Evolutionary conservation across 2,113 vertebrate genomes (phyloP).

Genomic region (Cephalopholis sonnerati): DNA sequence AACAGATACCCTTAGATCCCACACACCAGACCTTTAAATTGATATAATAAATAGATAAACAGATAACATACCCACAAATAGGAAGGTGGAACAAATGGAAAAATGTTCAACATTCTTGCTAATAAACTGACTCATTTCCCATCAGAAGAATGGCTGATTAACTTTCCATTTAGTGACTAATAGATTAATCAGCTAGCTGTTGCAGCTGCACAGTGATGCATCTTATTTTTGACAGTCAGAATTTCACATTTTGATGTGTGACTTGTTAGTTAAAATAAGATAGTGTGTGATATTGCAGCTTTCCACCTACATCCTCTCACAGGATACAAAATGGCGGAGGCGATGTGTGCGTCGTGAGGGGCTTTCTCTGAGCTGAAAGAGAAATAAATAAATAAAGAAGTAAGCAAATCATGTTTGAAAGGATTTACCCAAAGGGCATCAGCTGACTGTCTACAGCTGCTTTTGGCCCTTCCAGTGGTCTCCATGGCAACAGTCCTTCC

Average conservation of each 20-base stretch:
- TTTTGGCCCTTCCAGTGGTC: constrained; percentile 75
- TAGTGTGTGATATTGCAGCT: neutral
- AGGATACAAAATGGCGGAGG: constrained; percentile 68
- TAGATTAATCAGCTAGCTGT: neutral
- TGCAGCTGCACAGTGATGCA: neutral
- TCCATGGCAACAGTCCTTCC: constrained; percentile 81
- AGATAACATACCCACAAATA: neutral
- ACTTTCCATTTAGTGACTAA: neutral
- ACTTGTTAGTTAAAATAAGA: neutral
- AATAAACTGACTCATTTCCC: too few relatives aligned
- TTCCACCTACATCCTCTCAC: constrained; percentile 19
- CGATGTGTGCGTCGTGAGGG: constrained; percentile 19
- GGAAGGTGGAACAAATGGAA: neutral
- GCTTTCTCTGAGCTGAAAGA: constrained; percentile 40
- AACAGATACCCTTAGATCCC: too few relatives aligned
- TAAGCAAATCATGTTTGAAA: constrained; percentile 76
- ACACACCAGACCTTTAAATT: neutral
- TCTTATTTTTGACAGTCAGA: neutral
- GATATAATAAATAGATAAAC: neutral
- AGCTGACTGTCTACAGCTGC: constrained; percentile 84
- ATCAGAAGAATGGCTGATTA: neutral
- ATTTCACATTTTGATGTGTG: neutral
- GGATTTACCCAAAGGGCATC: constrained; percentile 79
- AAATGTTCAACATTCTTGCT: too few relatives aligned
- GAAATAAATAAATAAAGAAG: constrained; percentile 70